Evolutionary conservation across 2,888 invertebrate genomes (phyloP).

Genomic region (Heliconius aoede): DNA sequence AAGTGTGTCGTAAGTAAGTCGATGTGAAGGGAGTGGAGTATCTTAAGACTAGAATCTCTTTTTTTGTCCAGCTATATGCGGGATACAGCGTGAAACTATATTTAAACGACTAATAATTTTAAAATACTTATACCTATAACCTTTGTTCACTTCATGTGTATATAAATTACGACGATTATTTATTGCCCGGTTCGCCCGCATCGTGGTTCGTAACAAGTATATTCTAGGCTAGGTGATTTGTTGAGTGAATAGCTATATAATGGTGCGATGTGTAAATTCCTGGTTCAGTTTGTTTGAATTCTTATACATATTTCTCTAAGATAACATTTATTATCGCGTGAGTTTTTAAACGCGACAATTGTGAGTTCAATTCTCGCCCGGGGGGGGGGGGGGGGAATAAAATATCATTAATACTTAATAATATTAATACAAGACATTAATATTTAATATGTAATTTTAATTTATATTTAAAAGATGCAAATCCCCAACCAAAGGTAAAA

Average conservation of each 20-base stretch:
- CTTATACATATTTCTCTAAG: background rate
- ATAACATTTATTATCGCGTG: background rate
- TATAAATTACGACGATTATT: conserved; percentile 6
- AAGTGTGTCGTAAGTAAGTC: no score
- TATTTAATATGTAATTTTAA: no score
- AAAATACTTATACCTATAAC: background rate
- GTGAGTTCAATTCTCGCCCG: no score
- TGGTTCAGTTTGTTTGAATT: background rate
- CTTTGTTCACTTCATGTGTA: background rate
- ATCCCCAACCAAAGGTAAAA: background rate
- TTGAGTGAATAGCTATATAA: background rate
- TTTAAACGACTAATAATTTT: background rate
- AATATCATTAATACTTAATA: no score
- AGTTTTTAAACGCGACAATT: no score
- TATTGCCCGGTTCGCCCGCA: background rate
- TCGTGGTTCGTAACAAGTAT: background rate
- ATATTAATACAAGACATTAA: no score
- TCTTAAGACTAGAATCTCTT: no score
- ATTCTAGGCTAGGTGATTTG: background rate
- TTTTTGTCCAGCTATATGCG: no score
- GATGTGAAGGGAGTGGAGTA: no score
- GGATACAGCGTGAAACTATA: background rate
- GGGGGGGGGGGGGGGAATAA: no score
- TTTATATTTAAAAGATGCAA: no score
- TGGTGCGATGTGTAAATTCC: background rate